These are phyloP conservation scores for Narcine bancroftii DNA, from an alignment of 2,113 vertebrate genomes.

Conservation along the genomic window DNA sequence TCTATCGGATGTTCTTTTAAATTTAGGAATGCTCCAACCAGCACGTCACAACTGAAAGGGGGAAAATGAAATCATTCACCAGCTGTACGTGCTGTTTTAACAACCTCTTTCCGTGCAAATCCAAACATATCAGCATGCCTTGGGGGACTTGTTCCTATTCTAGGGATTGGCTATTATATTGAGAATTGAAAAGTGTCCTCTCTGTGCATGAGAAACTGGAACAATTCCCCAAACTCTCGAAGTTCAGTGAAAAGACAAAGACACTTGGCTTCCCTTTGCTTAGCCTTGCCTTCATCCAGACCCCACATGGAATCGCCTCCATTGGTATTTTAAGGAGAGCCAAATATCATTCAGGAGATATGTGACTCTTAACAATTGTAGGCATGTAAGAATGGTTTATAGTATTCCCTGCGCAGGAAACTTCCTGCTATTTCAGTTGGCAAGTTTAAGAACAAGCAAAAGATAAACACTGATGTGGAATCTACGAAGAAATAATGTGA, in stretches of 20 bases:
- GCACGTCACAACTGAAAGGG: too few species aligned
- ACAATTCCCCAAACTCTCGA: not conserved
- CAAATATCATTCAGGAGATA: not conserved
- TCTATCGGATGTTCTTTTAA: not conserved
- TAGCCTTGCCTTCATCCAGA: not conserved
- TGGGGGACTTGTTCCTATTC: not conserved
- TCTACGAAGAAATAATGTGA: too few species aligned
- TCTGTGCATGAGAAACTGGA: not conserved
- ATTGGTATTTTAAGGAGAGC: not conserved
- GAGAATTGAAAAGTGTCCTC: not conserved
- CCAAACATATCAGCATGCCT: not conserved
- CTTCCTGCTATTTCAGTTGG: not conserved
- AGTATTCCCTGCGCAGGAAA: not conserved
- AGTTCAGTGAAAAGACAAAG: not conserved
- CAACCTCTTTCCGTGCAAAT: not conserved
- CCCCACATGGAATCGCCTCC: not conserved
- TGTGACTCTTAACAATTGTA: not conserved
- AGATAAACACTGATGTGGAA: not conserved
- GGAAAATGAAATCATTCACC: not conserved
- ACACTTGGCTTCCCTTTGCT: too few species aligned
- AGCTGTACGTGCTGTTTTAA: not conserved
- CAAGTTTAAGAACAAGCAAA: not conserved
- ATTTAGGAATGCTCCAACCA: not conserved
- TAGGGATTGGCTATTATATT: not conserved
- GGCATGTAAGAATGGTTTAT: not conserved